These are phyloP conservation scores for Sandelia bainsii DNA, from an alignment of 2,797 vertebrate genomes.

Conservation along the genomic window DNA sequence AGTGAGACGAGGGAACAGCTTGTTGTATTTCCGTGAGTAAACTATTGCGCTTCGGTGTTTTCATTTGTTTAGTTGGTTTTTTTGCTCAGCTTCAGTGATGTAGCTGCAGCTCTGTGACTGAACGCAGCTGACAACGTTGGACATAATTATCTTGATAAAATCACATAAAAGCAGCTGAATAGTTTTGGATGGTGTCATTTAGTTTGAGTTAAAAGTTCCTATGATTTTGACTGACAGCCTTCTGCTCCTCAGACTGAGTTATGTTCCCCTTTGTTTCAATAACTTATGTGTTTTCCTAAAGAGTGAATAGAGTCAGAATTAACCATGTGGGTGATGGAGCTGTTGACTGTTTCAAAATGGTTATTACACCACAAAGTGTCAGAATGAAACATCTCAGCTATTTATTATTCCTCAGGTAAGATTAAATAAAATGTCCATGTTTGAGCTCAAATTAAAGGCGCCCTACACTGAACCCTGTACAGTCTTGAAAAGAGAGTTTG, in stretches of 20 bases:
- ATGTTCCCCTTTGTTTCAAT: background rate
- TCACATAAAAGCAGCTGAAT: background rate
- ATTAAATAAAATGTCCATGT: slow-evolving; percentile 6
- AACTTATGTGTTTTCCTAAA: slow-evolving; percentile 43
- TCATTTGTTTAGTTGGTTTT: background rate
- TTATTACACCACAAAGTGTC: slow-evolving; percentile 22
- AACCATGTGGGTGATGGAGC: slow-evolving; percentile 34
- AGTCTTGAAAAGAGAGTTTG: slow-evolving; percentile 27
- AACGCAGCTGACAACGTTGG: slow-evolving; percentile 30
- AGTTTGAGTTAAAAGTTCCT: background rate
- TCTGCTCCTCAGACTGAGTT: background rate
- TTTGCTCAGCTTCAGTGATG: background rate
- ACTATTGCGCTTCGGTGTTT: slow-evolving; percentile 16
- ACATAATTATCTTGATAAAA: background rate
- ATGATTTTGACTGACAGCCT: background rate
- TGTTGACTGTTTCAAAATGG: slow-evolving; percentile 13
- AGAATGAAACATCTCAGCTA: slow-evolving; percentile 8
- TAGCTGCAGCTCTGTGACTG: background rate
- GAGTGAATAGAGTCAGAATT: slow-evolving; percentile 8
- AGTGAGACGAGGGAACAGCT: slow-evolving; percentile 17
- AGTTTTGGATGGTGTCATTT: slow-evolving; percentile 8
- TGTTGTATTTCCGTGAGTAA: slow-evolving; percentile 62
- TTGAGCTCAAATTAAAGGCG: slow-evolving; percentile 40
- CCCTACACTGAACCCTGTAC: slow-evolving; percentile 13
- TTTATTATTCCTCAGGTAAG: background rate